These are phyloP conservation scores for Tortricodes alternella DNA, from an alignment of 2,888 invertebrate genomes.

Conservation along the genomic window DNA sequence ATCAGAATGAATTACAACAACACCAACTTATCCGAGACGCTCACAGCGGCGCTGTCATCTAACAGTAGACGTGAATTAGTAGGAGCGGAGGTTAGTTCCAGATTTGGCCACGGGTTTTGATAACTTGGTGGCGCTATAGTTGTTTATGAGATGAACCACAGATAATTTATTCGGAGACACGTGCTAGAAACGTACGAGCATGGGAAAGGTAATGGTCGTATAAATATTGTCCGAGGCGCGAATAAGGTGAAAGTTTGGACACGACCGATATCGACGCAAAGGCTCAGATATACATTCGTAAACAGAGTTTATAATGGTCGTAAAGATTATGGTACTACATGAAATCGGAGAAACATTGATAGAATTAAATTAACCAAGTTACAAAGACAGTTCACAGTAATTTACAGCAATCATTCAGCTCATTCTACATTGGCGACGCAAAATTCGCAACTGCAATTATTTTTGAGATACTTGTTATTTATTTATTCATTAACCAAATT, in stretches of 20 bases:
- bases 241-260: conserved; percentile 46
- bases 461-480: too few species aligned
- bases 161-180: conserved; percentile 53
- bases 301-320: conserved; percentile 2
- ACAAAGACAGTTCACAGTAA: too few species aligned
- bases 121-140: conserved; percentile 11
- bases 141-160: conserved; percentile 23
- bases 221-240: conserved; percentile 43
- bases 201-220: conserved; percentile 48
- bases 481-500: too few species aligned
- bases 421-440: too few species aligned
- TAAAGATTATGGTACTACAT: conserved; percentile 2
- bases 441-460: too few species aligned
- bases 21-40: neutral
- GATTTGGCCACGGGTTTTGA: conserved; percentile 3
- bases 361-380: too few species aligned
- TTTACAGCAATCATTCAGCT: too few species aligned
- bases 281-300: conserved; percentile 32
- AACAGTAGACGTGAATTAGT: neutral
- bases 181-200: conserved; percentile 47
- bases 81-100: neutral
- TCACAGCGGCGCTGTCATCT: neutral
- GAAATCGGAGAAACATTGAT: too few species aligned
- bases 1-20: conserved; percentile 21
- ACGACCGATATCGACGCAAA: conserved; percentile 14